A percentile compares a stretch with the other conserved stretches of the same genome.
Conservation (phyloP, 2,113 vertebrate genomes). For the Phocoena sinus region DNA sequence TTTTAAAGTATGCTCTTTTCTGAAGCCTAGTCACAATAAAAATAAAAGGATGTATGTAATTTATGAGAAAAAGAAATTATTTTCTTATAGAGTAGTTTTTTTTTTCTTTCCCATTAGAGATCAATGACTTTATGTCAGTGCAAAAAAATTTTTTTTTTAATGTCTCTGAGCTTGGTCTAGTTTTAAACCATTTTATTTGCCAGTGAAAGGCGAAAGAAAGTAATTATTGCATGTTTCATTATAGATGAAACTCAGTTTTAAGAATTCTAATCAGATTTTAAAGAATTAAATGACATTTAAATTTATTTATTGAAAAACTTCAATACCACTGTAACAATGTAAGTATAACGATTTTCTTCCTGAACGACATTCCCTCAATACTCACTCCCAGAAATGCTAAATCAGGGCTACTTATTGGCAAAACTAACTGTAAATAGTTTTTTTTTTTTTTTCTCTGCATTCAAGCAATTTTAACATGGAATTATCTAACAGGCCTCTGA, state of each 20-base stretch:
- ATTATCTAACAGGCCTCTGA: not conserved
- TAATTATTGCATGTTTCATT: not conserved
- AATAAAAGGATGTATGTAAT: not conserved
- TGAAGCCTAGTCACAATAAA: not conserved
- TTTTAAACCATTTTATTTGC: not conserved
- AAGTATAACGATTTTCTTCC: not conserved
- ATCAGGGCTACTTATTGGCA: not conserved
- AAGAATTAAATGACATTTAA: not conserved
- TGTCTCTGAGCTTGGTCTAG: not conserved
- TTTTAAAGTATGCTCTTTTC: not conserved
- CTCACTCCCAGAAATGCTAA: not conserved
- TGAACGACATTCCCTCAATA: not conserved
- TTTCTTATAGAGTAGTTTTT: not conserved
- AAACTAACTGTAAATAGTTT: not conserved
- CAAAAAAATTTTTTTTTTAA: not conserved
- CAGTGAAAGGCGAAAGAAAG: conserved; percentile 26
- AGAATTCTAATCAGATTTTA: not conserved
- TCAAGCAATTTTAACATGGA: not conserved
- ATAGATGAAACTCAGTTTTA: not conserved
- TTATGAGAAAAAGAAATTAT: not conserved
- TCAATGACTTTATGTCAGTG: not conserved
- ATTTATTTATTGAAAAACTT: conserved; percentile 1
- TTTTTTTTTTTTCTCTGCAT: not conserved
- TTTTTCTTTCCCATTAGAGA: not conserved
- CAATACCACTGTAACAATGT: not conserved